Evolutionary conservation across 2,113 vertebrate species (phyloP).

Genomic region (Melanotaenia duboulayi): DNA sequence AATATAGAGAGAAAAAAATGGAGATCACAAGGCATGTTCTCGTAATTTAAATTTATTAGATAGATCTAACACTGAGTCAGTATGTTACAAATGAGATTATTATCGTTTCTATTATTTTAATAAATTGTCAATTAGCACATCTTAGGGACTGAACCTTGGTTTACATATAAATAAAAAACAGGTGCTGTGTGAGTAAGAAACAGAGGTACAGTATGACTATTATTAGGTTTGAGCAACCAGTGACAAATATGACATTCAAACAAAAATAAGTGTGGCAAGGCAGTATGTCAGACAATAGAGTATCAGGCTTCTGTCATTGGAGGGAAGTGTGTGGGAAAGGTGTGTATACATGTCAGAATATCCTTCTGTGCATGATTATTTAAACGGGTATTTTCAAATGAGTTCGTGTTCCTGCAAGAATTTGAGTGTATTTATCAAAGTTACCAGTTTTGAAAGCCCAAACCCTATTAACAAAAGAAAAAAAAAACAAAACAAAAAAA

Average conservation of each 20-base stretch:
- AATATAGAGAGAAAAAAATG: too few species aligned
- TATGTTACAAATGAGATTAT: too few species aligned
- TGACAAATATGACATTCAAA: slow-evolving; percentile 39
- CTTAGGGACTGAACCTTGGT: background rate
- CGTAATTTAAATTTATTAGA: too few species aligned
- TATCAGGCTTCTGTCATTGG: slow-evolving; percentile 24
- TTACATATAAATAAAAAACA: background rate
- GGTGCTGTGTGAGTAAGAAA: background rate
- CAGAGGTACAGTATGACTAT: slow-evolving; percentile 10
- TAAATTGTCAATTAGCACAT: background rate
- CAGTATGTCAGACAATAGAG: slow-evolving; percentile 37
- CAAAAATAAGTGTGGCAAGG: slow-evolving; percentile 39
- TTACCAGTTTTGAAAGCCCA: slow-evolving; percentile 35
- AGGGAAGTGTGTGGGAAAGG: slow-evolving; percentile 10
- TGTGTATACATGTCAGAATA: background rate
- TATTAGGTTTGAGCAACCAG: slow-evolving; percentile 4
- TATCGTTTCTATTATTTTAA: background rate
- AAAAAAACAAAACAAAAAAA: too few species aligned
- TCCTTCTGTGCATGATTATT: background rate
- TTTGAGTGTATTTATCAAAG: slow-evolving; percentile 46
- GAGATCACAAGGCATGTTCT: too few species aligned
- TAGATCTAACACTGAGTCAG: too few species aligned
- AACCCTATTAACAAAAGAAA: slow-evolving; percentile 49
- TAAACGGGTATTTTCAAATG: background rate
- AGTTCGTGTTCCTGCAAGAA: background rate